Percentiles rank a stretch among this genome's conserved stretches.
phyloP scores from a whole-genome alignment of 2,113 vertebrate species.

The Hippolais icterina region DNA sequence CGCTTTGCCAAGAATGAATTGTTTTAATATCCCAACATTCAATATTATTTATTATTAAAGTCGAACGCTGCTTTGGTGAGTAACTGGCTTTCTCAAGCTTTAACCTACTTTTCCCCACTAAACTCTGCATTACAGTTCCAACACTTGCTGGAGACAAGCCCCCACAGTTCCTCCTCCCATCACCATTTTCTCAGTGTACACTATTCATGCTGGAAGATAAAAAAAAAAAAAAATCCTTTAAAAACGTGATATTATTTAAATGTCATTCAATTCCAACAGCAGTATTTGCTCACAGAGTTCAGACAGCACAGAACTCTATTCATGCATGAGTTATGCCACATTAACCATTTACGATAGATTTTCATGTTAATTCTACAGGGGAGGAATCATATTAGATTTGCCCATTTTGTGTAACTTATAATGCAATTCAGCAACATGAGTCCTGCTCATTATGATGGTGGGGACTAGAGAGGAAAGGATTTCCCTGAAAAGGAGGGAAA shows the following conservation, averaged over 20 bases:
- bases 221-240: background rate
- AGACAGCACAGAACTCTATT: slow-evolving; percentile 28
- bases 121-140: slow-evolving; percentile 12
- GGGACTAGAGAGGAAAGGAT: background rate
- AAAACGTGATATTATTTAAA: slow-evolving; percentile 44
- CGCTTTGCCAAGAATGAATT: slow-evolving; percentile 78
- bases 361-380: slow-evolving; percentile 53
- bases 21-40: slow-evolving; percentile 85
- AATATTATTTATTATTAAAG: slow-evolving; percentile 83
- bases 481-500: background rate
- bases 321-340: slow-evolving; percentile 37
- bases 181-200: background rate
- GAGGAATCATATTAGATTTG: slow-evolving; percentile 45
- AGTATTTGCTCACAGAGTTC: slow-evolving; percentile 34
- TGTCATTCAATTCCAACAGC: slow-evolving; percentile 14
- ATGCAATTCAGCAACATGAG: slow-evolving; percentile 25
- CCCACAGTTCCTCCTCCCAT: background rate
- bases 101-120: slow-evolving; percentile 64
- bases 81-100: slow-evolving; percentile 55
- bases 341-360: slow-evolving; percentile 57
- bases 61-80: slow-evolving; percentile 68
- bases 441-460: background rate
- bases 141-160: background rate
- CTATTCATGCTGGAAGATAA: background rate
- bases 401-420: slow-evolving; percentile 39